These are phyloP conservation scores for Sarcophaga bullata DNA, from an alignment of 1,140 invertebrate genomes.

Conservation along the genomic window DNA sequence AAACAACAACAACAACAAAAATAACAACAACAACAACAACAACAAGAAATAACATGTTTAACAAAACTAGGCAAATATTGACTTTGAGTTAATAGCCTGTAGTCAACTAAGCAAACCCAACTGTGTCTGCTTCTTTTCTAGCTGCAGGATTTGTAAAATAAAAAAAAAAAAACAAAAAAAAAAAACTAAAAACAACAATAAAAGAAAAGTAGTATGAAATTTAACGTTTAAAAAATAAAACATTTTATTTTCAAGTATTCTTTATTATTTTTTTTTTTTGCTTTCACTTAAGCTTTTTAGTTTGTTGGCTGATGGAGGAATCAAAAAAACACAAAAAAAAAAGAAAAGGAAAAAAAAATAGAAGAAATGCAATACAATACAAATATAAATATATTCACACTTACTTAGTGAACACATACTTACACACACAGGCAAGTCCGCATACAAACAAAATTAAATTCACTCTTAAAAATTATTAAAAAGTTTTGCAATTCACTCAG, in stretches of 20 bases:
- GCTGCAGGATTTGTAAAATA: constrained; percentile 20
- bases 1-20: neutral
- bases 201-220: neutral
- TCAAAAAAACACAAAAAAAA: neutral
- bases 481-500: constrained; percentile 26
- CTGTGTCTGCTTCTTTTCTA: constrained; percentile 29
- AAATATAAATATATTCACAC: neutral
- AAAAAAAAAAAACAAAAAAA: neutral
- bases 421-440: too few relatives aligned
- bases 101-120: constrained; percentile 26
- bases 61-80: constrained; percentile 32
- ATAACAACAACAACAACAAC: neutral
- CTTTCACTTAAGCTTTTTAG: neutral
- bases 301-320: neutral
- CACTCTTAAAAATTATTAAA: constrained; percentile 22
- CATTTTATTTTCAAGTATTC: neutral
- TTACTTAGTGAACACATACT: neutral
- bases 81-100: constrained; percentile 32
- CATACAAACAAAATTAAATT: neutral
- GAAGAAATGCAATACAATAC: neutral
- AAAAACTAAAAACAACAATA: neutral
- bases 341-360: neutral
- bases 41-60: neutral
- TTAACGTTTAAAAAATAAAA: neutral
- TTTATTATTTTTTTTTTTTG: neutral